These are phyloP conservation scores for Mixornis gularis DNA, from an alignment of 2,113 vertebrate genomes.

Conservation along the genomic window DNA sequence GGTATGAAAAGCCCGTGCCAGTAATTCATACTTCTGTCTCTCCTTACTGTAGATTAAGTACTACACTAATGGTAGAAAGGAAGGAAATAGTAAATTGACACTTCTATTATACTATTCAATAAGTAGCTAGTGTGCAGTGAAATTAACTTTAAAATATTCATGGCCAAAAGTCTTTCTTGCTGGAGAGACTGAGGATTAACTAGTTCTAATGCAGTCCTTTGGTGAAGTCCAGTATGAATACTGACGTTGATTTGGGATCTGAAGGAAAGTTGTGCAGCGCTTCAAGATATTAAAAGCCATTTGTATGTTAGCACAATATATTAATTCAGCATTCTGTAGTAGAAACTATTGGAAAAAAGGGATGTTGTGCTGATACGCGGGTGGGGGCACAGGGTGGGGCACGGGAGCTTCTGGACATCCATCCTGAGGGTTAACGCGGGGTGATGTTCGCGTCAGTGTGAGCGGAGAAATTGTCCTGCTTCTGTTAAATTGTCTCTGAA, in stretches of 20 bases:
- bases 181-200: neutral
- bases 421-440: fast-evolving
- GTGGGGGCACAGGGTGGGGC: neutral
- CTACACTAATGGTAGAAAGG: neutral
- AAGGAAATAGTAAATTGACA: neutral
- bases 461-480: neutral
- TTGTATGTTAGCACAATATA: neutral
- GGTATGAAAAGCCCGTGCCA: neutral
- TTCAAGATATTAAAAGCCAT: neutral
- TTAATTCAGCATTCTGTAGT: neutral
- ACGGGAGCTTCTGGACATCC: neutral
- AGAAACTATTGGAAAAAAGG: neutral
- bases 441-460: neutral
- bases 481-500: neutral
- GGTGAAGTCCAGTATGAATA: neutral
- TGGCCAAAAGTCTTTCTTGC: neutral
- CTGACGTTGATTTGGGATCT: neutral
- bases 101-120: neutral
- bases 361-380: too few relatives aligned
- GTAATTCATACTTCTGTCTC: neutral
- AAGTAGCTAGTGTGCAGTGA: neutral
- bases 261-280: neutral
- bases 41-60: neutral
- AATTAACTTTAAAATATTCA: neutral
- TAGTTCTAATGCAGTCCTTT: neutral